phyloP scores from a whole-genome alignment of 2,888 invertebrate species.

The Branchipolynoe longqiensis region DNA sequence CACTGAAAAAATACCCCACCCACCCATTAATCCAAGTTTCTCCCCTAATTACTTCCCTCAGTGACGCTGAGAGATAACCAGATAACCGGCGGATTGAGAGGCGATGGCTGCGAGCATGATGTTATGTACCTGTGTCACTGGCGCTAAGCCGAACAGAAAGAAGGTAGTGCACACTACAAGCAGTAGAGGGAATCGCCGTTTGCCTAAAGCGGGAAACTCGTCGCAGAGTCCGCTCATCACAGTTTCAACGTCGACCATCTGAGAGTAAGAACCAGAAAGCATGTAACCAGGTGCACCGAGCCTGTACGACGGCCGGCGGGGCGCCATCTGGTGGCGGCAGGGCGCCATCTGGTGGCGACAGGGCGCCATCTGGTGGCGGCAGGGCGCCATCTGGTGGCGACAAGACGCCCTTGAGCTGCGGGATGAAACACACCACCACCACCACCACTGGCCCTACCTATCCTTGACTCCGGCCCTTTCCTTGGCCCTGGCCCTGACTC shows the following conservation, averaged over 20 bases:
- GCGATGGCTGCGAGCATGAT: no score
- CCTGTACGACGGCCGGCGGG: background rate
- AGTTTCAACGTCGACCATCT: constrained; percentile 68
- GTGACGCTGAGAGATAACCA: no score
- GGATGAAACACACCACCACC: no score
- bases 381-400: background rate
- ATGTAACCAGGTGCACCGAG: no score
- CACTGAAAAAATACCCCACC: no score
- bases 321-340: background rate
- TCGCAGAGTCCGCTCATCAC: constrained; percentile 67
- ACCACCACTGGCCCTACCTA: no score
- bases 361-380: background rate
- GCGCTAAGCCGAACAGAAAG: constrained; percentile 64
- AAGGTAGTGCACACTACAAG: constrained; percentile 58
- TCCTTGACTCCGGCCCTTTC: no score
- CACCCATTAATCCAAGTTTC: no score
- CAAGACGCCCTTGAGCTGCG: background rate
- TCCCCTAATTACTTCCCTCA: no score
- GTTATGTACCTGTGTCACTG: constrained; percentile 64
- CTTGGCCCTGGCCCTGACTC: no score
- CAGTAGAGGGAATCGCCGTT: constrained; percentile 59
- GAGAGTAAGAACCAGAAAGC: no score
- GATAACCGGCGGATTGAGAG: no score
- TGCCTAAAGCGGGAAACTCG: constrained; percentile 61
- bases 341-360: background rate